phyloP scores from a whole-genome alignment of 2,113 vertebrate genomes.

The Cynopterus brachyotis region DNA sequence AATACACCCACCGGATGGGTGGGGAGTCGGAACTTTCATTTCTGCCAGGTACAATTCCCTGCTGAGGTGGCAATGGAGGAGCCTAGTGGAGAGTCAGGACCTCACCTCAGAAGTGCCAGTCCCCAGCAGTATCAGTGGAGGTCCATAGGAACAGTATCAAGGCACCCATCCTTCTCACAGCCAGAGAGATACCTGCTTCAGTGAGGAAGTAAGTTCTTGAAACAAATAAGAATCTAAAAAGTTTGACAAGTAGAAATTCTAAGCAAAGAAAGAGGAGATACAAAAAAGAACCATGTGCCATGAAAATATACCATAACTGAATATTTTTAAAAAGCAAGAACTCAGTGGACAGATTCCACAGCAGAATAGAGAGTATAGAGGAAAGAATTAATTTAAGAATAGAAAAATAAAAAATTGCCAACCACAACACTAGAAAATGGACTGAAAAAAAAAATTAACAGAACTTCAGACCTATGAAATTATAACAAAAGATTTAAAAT shows the following conservation, averaged over 20 bases:
- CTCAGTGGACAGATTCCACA: background rate
- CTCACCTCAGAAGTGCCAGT: background rate
- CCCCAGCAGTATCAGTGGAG: accelerated
- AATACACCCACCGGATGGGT: background rate
- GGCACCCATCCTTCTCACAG: background rate
- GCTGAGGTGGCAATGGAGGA: background rate
- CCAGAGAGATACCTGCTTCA: background rate
- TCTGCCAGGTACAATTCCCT: background rate
- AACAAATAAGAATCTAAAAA: background rate
- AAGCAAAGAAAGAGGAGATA: background rate
- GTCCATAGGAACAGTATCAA: background rate
- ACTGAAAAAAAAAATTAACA: background rate
- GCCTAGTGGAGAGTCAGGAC: background rate
- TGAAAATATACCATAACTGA: background rate
- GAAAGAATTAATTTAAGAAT: background rate
- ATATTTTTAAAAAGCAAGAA: background rate
- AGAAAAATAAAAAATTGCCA: background rate
- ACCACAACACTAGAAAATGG: background rate
- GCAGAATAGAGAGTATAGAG: background rate
- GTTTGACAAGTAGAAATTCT: background rate
- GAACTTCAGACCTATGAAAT: background rate
- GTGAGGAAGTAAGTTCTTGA: background rate
- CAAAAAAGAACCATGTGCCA: background rate
- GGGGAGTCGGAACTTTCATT: background rate
- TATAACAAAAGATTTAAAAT: background rate